Evolutionary conservation across 2,113 vertebrate species (phyloP).

Genomic region (Corvus cornix): DNA sequence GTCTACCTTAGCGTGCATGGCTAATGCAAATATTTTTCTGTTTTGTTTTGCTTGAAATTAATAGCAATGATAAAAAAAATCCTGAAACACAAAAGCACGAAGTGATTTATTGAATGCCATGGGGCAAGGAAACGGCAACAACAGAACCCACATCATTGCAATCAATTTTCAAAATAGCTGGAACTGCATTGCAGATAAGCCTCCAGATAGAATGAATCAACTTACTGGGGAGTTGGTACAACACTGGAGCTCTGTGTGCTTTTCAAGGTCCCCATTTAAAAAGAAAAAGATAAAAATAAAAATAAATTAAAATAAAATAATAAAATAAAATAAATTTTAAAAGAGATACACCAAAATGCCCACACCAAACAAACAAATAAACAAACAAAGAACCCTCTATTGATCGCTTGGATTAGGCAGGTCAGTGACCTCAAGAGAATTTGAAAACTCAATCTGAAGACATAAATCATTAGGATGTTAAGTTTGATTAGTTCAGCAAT

Average conservation of each 20-base stretch:
- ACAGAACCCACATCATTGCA: neutral
- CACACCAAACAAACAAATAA: neutral
- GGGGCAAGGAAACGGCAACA: neutral
- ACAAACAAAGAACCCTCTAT: accelerated
- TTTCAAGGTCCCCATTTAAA: neutral
- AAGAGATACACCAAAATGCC: accelerated
- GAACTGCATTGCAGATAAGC: neutral
- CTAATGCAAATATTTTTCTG: neutral
- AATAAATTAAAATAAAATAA: neutral
- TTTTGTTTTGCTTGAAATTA: neutral
- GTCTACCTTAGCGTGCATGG: accelerated
- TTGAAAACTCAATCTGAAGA: neutral
- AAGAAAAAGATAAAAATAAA: neutral
- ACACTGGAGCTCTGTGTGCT: neutral
- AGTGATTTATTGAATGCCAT: neutral
- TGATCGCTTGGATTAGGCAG: neutral
- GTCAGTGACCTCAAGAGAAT: neutral
- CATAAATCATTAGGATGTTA: neutral
- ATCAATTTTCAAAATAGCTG: neutral
- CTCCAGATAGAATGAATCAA: neutral
- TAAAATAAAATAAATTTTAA: neutral
- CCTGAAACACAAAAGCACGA: neutral
- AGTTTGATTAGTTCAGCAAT: neutral
- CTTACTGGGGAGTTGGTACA: neutral
- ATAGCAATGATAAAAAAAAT: neutral